These are phyloP conservation scores for Psittacula echo DNA, from an alignment of 2,797 vertebrate genomes.

Conservation along the genomic window DNA sequence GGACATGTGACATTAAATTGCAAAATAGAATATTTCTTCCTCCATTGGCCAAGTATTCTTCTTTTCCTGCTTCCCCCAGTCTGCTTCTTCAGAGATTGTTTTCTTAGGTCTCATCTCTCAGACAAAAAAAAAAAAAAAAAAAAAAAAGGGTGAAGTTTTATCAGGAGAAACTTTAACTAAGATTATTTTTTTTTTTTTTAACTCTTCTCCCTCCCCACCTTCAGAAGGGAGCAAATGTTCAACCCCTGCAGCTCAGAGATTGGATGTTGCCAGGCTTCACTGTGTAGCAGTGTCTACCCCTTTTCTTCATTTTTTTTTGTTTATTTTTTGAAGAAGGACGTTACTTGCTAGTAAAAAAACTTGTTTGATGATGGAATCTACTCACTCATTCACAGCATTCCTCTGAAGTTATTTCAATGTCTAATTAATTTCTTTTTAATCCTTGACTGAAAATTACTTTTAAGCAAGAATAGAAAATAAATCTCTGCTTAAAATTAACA, in stretches of 20 bases:
- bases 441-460: not conserved
- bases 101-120: not conserved
- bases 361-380: not conserved
- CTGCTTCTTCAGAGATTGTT: not conserved
- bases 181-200: not conserved
- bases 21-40: not conserved
- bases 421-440: not conserved
- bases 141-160: not conserved
- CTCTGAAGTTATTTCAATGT: not conserved
- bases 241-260: not conserved
- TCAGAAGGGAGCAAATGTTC: not conserved
- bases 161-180: not conserved
- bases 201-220: accelerated
- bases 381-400: not conserved
- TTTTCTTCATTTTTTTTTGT: not conserved
- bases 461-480: not conserved
- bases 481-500: not conserved
- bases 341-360: not conserved
- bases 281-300: not conserved
- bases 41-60: not conserved
- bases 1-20: not conserved
- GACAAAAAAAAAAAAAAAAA: not conserved
- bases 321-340: not conserved
- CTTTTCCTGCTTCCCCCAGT: not conserved
- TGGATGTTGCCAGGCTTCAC: not conserved